Percentiles rank a stretch among this genome's conserved stretches.
Evolutionary conservation across 2,888 invertebrate species (phyloP).

Genomic region (Athrips mouffetella): DNA sequence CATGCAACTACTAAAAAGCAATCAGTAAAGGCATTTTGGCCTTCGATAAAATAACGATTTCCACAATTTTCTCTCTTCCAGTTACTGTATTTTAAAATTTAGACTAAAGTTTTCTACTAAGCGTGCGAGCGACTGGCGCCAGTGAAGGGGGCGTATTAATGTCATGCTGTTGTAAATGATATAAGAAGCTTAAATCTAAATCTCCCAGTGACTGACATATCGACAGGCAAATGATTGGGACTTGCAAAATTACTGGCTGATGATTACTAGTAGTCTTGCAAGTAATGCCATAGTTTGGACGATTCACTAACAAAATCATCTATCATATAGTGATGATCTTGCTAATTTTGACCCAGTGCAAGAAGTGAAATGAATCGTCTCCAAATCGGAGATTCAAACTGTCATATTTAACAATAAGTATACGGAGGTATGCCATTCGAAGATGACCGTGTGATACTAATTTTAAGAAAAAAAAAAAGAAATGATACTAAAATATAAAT

Average conservation of each 20-base stretch:
- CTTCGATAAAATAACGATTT: too few species aligned
- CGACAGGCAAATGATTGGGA: slow-evolving; percentile 69
- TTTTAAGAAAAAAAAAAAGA: too few species aligned
- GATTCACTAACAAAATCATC: slow-evolving; percentile 48
- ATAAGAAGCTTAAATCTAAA: slow-evolving; percentile 71
- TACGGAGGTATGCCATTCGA: too few species aligned
- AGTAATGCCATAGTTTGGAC: slow-evolving; percentile 57
- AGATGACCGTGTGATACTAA: too few species aligned
- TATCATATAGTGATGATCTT: neutral
- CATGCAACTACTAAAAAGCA: neutral
- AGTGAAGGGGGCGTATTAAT: slow-evolving; percentile 62
- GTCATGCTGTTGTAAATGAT: slow-evolving; percentile 69
- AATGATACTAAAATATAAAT: too few species aligned
- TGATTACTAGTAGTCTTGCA: slow-evolving; percentile 63
- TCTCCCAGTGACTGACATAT: slow-evolving; percentile 71
- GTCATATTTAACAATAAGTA: too few species aligned
- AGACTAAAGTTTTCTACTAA: slow-evolving; percentile 5
- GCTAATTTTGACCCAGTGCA: too few species aligned
- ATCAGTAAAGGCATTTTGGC: neutral
- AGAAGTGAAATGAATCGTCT: too few species aligned
- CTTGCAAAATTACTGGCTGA: slow-evolving; percentile 70
- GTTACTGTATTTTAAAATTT: neutral
- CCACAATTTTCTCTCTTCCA: too few species aligned
- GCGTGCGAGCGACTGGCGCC: slow-evolving; percentile 46
- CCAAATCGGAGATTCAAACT: too few species aligned